Conservation (phyloP, 2,113 vertebrate species). For the Onychostruthus taczanowskii region DNA sequence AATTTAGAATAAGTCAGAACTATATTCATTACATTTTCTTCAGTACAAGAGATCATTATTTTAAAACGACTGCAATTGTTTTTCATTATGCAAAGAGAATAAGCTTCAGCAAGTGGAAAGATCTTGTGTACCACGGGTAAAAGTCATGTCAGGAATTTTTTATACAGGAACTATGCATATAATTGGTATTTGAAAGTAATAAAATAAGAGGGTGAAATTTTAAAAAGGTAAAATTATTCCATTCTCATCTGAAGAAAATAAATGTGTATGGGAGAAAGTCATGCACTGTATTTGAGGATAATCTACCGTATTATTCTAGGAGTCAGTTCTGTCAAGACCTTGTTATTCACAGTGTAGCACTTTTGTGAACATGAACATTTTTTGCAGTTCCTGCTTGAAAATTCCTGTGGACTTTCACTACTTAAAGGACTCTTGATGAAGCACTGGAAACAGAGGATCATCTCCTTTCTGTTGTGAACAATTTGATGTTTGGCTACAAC, state of each 20-base stretch:
- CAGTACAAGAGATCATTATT: conserved; percentile 1
- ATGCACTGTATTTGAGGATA: background rate
- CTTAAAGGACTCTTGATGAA: background rate
- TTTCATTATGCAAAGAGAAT: background rate
- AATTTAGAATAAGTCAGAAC: background rate
- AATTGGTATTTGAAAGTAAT: background rate
- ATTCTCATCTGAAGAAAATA: background rate
- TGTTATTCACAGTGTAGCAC: background rate
- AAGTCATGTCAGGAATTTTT: background rate
- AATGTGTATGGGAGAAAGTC: background rate
- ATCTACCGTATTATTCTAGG: background rate
- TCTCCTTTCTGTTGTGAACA: background rate
- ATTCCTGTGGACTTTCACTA: background rate
- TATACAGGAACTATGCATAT: background rate
- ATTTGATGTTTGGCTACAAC: background rate
- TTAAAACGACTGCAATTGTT: background rate
- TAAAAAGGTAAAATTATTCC: background rate
- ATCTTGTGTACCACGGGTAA: background rate
- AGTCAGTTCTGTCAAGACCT: background rate
- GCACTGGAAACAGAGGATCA: background rate
- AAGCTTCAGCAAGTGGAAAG: background rate
- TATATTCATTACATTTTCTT: background rate
- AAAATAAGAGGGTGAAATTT: background rate
- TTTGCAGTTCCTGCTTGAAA: background rate
- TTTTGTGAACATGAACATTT: background rate